A percentile compares a stretch with the other conserved stretches of the same genome.
Conservation (phyloP, 2,888 invertebrate species). For the Agriopis aurantiaria region DNA sequence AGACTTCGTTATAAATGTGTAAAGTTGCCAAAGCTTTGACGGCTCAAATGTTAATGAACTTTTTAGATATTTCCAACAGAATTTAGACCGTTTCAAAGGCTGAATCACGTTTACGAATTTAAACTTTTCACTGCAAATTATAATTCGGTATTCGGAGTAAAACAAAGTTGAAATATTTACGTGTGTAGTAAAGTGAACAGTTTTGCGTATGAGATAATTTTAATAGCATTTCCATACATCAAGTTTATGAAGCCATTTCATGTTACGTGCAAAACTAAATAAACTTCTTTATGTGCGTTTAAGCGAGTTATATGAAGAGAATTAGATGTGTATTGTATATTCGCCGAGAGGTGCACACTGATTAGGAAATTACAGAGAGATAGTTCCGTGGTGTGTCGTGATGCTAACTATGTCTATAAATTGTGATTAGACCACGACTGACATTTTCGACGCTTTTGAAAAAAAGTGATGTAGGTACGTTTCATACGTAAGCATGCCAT, state of each 20-base stretch:
- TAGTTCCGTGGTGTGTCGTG: neutral
- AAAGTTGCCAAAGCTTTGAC: conserved; percentile 30
- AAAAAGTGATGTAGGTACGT: too few relatives aligned
- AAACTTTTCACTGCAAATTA: conserved; percentile 28
- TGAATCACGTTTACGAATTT: conserved; percentile 33
- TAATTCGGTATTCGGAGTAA: conserved; percentile 12
- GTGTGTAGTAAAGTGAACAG: conserved; percentile 35
- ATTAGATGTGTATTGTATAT: conserved; percentile 9
- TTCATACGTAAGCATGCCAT: too few relatives aligned
- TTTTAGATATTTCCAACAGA: conserved; percentile 35
- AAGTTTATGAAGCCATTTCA: conserved; percentile 43
- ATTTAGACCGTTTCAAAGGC: conserved; percentile 28
- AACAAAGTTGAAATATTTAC: conserved; percentile 23
- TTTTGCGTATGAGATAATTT: conserved; percentile 43
- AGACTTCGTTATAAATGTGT: conserved; percentile 36
- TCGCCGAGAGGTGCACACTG: neutral
- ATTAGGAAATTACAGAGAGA: neutral
- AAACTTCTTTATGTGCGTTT: conserved; percentile 45
- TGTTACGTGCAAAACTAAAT: conserved; percentile 44
- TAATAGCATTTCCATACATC: conserved; percentile 39
- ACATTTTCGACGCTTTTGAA: too few relatives aligned
- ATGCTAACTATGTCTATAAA: too few relatives aligned
- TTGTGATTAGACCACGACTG: too few relatives aligned
- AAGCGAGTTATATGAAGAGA: conserved; percentile 38
- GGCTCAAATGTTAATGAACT: conserved; percentile 32